Conservation (phyloP, 2,113 vertebrate genomes). For the Nettapus auritus region DNA sequence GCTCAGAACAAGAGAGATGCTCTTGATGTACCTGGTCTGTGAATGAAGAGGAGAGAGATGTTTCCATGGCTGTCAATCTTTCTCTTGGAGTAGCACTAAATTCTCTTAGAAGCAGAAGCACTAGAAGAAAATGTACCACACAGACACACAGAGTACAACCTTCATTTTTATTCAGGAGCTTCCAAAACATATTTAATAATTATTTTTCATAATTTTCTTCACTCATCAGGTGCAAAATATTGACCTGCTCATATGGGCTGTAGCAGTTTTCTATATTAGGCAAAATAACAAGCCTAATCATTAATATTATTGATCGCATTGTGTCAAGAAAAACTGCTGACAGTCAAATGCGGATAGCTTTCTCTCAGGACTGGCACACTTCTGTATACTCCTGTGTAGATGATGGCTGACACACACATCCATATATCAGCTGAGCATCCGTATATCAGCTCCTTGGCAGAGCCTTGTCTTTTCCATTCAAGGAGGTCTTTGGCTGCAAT, state of each 20-base stretch:
- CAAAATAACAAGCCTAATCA: neutral
- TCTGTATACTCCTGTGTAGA: neutral
- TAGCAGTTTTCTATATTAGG: neutral
- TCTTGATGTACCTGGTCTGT: neutral
- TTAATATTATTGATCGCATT: neutral
- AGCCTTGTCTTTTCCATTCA: neutral
- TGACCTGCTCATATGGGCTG: neutral
- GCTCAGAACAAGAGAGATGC: neutral
- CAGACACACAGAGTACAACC: neutral
- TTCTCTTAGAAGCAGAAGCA: neutral
- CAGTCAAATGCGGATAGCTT: neutral
- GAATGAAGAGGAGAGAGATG: neutral
- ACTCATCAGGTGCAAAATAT: neutral
- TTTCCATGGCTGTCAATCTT: neutral
- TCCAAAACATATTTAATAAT: neutral
- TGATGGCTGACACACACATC: neutral
- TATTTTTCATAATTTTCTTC: neutral
- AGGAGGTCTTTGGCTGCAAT: neutral
- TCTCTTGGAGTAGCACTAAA: neutral
- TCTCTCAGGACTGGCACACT: neutral
- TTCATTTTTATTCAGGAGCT: neutral
- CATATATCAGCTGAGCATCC: no score
- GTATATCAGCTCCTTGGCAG: accelerated
- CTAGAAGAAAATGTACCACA: neutral
- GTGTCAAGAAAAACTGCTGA: neutral